phyloP scores from a whole-genome alignment of 2,797 vertebrate genomes.

The Sciurus vulgaris region DNA sequence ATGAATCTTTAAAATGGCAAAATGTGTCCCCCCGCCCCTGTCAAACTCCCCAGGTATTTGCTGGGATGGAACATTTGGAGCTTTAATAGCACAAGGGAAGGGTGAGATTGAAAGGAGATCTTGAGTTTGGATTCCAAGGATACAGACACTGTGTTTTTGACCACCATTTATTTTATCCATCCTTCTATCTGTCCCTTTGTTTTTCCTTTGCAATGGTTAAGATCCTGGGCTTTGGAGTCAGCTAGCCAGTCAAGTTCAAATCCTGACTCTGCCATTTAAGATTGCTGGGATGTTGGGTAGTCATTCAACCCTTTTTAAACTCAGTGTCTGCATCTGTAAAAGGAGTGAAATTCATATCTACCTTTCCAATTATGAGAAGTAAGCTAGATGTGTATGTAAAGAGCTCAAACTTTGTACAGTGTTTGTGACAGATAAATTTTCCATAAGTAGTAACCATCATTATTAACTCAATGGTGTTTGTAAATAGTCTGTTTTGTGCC shows the following conservation, averaged over 20 bases:
- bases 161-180: background rate
- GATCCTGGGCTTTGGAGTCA: background rate
- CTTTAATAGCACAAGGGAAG: conserved; percentile 62
- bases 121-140: background rate
- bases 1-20: conserved; percentile 86
- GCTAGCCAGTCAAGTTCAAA: background rate
- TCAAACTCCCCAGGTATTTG: conserved; percentile 71
- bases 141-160: background rate
- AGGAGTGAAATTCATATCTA: conserved; percentile 13
- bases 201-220: background rate
- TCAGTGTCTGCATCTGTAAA: background rate
- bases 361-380: background rate
- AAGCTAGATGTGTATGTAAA: background rate
- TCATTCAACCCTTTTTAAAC: background rate
- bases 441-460: conserved; percentile 3
- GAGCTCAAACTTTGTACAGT: background rate
- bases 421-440: background rate
- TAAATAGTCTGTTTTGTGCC: background rate
- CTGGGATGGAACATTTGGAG: conserved; percentile 40
- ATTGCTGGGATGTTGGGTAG: background rate
- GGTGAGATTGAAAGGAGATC: background rate
- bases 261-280: background rate
- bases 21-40: conserved; percentile 63
- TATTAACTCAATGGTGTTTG: background rate
- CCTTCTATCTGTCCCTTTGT: background rate